Evolutionary conservation across 2,113 vertebrate genomes (phyloP), one percentile per base, ranked within the genome.

Genomic region (Coturnix japonica): DNA sequence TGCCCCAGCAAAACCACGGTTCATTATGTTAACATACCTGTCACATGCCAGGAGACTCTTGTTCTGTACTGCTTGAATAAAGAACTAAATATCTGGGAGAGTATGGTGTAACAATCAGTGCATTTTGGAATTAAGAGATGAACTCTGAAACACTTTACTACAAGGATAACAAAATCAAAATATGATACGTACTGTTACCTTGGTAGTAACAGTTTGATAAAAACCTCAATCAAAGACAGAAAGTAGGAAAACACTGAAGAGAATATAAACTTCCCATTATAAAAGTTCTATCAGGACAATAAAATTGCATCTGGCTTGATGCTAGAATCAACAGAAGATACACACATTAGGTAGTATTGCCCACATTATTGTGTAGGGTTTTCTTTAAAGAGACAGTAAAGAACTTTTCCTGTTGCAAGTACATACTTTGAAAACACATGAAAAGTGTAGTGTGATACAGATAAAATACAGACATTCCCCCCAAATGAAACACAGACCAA

Each of bases 381-480:
- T 65, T 63, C 93, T 80, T 33, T 91, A 63, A 87, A 67, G 60
- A 94, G 56, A 87, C 33, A 54, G 82, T 51, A 71, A 91, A 76
- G 56, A 89, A 85, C 46, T 78, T 57, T 69, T 91, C 73, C 77
- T 87, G 67, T 46, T 91, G 75, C 91, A 94, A 92, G 69, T 39
- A 91, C 0, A 11, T 74, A 61, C 41, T 91, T 91, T 39, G 87
- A 91, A 94, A 92, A 82, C 67, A 91, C 37, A 44, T 54, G 66
- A 46, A 5, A 87, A 89, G 49, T 63, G 71, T 66, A 89, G 49
- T 63, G 71, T 66, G 71, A 76, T 78, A 91, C 18, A 82, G 78
- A 94, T 82, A 94, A 93, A 96, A 94, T 79, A 92, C 93, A 95
- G 91, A 63, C 75, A 59, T 76, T 89, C 87, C 46, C 19, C 64